These are phyloP conservation scores for Glandiceps talaboti DNA, from an alignment of 53 echinoderm and acorn worm species.

Conservation along the genomic window DNA sequence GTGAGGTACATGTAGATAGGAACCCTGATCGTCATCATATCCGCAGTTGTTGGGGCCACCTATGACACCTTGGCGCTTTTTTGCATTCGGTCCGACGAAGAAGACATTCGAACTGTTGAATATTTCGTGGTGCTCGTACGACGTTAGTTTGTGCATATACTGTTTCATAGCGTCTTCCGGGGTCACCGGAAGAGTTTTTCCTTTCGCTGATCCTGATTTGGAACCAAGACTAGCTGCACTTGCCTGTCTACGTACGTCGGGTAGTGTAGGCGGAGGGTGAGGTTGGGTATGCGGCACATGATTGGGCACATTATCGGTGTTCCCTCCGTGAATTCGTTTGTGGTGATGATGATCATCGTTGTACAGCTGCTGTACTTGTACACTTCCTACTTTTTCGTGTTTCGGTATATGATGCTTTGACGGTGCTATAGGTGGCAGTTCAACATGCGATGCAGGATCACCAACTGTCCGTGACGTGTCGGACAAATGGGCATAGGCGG, in stretches of 20 bases:
- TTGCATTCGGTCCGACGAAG: slow-evolving; percentile 99
- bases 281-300: slow-evolving; percentile 25
- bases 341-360: slow-evolving; percentile 98
- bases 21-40: slow-evolving; percentile 97
- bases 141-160: slow-evolving; percentile 97
- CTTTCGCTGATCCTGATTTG: slow-evolving; percentile 86
- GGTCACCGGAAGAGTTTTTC: slow-evolving; percentile 57
- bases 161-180: slow-evolving; percentile 96
- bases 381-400: slow-evolving; percentile 68
- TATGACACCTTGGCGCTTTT: slow-evolving; percentile 92
- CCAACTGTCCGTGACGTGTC: slow-evolving; percentile 55
- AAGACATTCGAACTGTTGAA: slow-evolving; percentile 83
- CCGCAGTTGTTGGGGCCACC: slow-evolving; percentile 97
- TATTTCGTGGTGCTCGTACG: slow-evolving; percentile 98
- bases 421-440: slow-evolving; percentile 69
- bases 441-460: slow-evolving; percentile 61
- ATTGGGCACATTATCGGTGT: slow-evolving; percentile 37
- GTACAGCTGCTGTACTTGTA: slow-evolving; percentile 91
- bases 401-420: slow-evolving; percentile 30
- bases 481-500: slow-evolving; percentile 34
- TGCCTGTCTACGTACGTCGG: slow-evolving; percentile 60
- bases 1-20: slow-evolving; percentile 95
- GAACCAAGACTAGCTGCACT: slow-evolving; percentile 72
- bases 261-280: slow-evolving; percentile 30
- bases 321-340: slow-evolving; percentile 35